phyloP scores from a whole-genome alignment of 1,140 invertebrate genomes.

The Drosophila azteca region DNA sequence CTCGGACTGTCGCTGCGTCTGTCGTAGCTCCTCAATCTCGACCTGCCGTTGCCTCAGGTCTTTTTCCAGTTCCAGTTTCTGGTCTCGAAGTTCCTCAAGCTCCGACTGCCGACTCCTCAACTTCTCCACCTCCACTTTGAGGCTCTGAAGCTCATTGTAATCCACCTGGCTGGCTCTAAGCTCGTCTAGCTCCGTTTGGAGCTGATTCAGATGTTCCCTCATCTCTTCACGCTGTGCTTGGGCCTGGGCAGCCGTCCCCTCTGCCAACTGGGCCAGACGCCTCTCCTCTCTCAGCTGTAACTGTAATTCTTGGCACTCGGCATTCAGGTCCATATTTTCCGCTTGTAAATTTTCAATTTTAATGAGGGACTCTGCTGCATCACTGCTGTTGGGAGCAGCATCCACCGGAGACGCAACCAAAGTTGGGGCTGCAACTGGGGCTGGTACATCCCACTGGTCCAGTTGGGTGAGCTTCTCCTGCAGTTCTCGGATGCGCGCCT shows the following conservation, averaged over 20 bases:
- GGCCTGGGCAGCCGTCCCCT: conserved; percentile 23
- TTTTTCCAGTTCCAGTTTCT: not conserved
- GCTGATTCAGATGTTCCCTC: conserved; percentile 41
- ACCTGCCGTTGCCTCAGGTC: not conserved
- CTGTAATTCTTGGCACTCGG: conserved; percentile 90
- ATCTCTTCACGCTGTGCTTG: conserved; percentile 68
- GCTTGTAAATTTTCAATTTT: conserved; percentile 54
- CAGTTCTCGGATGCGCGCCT: conserved; percentile 88
- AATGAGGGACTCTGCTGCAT: conserved; percentile 12
- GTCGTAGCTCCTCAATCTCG: conserved; percentile 32
- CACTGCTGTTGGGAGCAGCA: not conserved
- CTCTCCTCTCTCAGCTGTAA: conserved; percentile 86
- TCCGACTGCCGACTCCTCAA: not conserved
- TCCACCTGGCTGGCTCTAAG: conserved; percentile 84
- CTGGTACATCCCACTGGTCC: conserved; percentile 84
- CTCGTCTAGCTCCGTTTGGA: conserved; percentile 81
- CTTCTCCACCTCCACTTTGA: conserved; percentile 9
- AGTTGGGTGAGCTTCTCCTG: conserved; percentile 86
- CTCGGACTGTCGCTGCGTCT: conserved; percentile 2
- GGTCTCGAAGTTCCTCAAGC: not conserved
- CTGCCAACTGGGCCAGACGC: conserved; percentile 51
- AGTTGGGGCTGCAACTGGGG: conserved; percentile 8
- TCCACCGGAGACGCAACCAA: not conserved
- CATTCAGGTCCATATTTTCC: conserved; percentile 85
- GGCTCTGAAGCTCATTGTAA: conserved; percentile 5